These are phyloP conservation scores for Lasioglossum malachurum DNA, from an alignment of 2,888 invertebrate species.

Conservation along the genomic window DNA sequence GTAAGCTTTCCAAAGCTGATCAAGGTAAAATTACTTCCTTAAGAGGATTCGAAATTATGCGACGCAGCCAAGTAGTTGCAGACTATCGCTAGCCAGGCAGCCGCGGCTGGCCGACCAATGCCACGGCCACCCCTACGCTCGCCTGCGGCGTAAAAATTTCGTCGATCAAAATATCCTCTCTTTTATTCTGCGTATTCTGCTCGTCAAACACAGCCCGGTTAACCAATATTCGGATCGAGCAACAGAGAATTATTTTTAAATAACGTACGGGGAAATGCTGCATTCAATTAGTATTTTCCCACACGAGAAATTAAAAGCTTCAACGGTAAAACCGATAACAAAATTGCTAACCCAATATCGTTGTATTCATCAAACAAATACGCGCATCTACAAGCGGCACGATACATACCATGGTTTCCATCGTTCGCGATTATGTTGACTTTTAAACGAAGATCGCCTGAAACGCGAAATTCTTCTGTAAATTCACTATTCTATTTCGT, in stretches of 20 bases:
- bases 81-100: slow-evolving; percentile 27
- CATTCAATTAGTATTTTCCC: slow-evolving; percentile 6
- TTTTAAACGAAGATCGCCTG: neutral
- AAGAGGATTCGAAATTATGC: slow-evolving; percentile 48
- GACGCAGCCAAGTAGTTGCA: slow-evolving; percentile 24
- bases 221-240: neutral
- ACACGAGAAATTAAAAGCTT: slow-evolving; percentile 4
- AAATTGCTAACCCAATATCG: slow-evolving; percentile 5
- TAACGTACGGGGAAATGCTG: neutral
- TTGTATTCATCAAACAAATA: neutral
- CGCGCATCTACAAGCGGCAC: neutral
- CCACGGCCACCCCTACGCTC: slow-evolving; percentile 8
- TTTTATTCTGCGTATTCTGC: neutral
- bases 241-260: slow-evolving; percentile 1
- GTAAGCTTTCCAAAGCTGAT: slow-evolving; percentile 18
- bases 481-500: neutral
- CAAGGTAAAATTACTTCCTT: neutral
- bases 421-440: neutral
- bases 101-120: slow-evolving; percentile 19
- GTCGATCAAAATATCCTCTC: neutral
- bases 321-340: neutral
- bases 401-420: neutral
- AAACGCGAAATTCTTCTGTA: neutral
- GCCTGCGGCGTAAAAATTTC: slow-evolving; percentile 1
- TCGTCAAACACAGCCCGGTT: neutral